Conservation (phyloP, 1,140 invertebrate genomes). For the Aphelenchoides besseyi region DNA sequence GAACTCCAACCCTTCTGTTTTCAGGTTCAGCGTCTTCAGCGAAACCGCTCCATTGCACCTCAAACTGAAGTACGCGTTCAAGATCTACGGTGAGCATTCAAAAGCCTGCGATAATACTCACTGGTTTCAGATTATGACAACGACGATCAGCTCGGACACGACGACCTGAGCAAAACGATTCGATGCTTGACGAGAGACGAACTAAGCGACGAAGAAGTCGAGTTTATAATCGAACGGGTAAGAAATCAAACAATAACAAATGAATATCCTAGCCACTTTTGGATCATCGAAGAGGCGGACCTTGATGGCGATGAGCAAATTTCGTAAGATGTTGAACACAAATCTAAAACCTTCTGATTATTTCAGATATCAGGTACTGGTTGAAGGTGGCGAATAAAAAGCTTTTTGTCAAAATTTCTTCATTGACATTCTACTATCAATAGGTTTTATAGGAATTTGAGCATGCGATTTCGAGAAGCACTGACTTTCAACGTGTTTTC, state of each 20-base stretch:
- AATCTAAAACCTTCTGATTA: background rate
- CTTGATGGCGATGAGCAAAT: constrained; percentile 67
- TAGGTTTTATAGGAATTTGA: constrained; percentile 67
- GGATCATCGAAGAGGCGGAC: constrained; percentile 67
- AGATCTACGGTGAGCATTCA: constrained; percentile 75
- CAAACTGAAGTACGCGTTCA: constrained; percentile 89
- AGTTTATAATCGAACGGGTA: constrained; percentile 68
- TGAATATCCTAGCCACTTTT: constrained; percentile 31
- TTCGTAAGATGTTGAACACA: background rate
- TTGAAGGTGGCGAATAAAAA: no score
- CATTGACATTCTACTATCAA: no score
- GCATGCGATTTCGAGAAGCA: constrained; percentile 67
- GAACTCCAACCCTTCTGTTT: background rate
- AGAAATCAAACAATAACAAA: constrained; percentile 22
- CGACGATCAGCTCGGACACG: constrained; percentile 78
- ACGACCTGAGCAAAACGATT: constrained; percentile 79
- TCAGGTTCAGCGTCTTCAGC: constrained; percentile 73
- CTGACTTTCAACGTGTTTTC: constrained; percentile 73
- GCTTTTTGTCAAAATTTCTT: no score
- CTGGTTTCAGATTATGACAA: constrained; percentile 79
- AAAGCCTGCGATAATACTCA: constrained; percentile 16
- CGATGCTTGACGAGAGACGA: constrained; percentile 79
- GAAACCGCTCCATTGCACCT: constrained; percentile 81
- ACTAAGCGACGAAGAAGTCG: constrained; percentile 77
- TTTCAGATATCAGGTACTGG: background rate